Base-by-base conservation (phyloP, 2,797 vertebrate genomes). In the Lepus townsendii region DNA sequence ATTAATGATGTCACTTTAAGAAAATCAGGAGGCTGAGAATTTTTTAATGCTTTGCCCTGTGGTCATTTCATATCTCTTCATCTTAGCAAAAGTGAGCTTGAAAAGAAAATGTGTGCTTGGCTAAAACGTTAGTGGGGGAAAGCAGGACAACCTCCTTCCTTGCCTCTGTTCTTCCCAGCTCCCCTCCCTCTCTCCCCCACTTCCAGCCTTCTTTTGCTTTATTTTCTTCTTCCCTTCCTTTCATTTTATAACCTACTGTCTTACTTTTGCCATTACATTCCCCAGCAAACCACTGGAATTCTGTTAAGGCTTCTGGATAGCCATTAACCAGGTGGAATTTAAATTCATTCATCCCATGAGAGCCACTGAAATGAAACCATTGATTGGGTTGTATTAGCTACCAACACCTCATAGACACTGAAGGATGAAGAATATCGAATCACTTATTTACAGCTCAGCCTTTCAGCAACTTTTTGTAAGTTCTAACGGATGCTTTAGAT, bases 1-100 rank as follows among this genome's bases (percentile, higher is more conserved):
- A 93, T 30, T 88, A 89, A 92, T 94, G 96, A 88, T 95, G 93
- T 90, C 79, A 35, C 94, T 96, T 79, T n/a, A 95, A 90, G 94
- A 96, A 84, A 92, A 80, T 6, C 78, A 91, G n/a, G 82, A 95
- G 71, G 27, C 90, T 0, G 13, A 90, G 66, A 68, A 22, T 94
- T 87, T 76, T 83, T 85, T 35, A 93, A 91, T 63, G 71, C 42
- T 95, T 66, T 95, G 62, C 83, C 96, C 83, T 88, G 42, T 20
- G 2, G 90, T 90, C 73, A 27, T 96, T 92, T 93, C 62, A 13
- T 66, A 79, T 92, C 71, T 90, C 78, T 90, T 92, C 60, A 71
- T 92, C 88, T 83, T 72, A 68, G 47, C 78, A 92, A 83, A 96
- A 93, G 66, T 72, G 57, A 97, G 14, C 50, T 75, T 94, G 92